phyloP scores from a whole-genome alignment of 2,888 invertebrate species.

The Tyria jacobaeae region DNA sequence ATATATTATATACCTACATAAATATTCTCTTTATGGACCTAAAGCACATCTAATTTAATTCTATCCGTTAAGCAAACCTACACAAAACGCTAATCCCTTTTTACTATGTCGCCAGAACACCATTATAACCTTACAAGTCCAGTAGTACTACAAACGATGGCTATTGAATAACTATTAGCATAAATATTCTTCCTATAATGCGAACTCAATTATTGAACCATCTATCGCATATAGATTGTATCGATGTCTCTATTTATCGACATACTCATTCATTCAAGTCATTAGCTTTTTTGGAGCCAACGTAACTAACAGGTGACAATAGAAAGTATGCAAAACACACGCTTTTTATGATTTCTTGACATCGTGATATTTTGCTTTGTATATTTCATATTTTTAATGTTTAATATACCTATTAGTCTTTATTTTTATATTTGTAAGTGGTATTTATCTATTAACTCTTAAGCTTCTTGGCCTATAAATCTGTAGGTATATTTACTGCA shows the following conservation, averaged over 20 bases:
- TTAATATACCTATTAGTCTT: too few relatives aligned
- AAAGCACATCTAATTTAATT: background rate
- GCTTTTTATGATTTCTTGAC: too few relatives aligned
- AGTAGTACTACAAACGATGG: slow-evolving; percentile 28
- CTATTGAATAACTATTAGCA: slow-evolving; percentile 40
- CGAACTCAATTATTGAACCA: slow-evolving; percentile 42
- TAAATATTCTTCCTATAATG: slow-evolving; percentile 44
- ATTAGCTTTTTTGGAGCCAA: slow-evolving; percentile 49
- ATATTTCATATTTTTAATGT: too few relatives aligned
- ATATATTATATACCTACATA: background rate
- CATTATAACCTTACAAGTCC: slow-evolving; percentile 23
- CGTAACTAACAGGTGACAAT: background rate
- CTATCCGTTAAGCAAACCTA: background rate
- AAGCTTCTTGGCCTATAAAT: too few relatives aligned
- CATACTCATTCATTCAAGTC: slow-evolving; percentile 51
- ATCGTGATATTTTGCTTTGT: too few relatives aligned
- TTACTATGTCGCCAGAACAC: slow-evolving; percentile 2
- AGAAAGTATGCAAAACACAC: too few relatives aligned
- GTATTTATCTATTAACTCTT: too few relatives aligned
- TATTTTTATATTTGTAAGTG: too few relatives aligned
- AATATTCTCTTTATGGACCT: background rate
- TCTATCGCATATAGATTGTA: slow-evolving; percentile 58
- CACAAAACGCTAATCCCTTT: slow-evolving; percentile 2
- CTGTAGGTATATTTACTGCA: too few relatives aligned
- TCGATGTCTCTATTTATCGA: slow-evolving; percentile 65